phyloP scores from a whole-genome alignment of 2,797 vertebrate genomes.

The Vultur gryphus region DNA sequence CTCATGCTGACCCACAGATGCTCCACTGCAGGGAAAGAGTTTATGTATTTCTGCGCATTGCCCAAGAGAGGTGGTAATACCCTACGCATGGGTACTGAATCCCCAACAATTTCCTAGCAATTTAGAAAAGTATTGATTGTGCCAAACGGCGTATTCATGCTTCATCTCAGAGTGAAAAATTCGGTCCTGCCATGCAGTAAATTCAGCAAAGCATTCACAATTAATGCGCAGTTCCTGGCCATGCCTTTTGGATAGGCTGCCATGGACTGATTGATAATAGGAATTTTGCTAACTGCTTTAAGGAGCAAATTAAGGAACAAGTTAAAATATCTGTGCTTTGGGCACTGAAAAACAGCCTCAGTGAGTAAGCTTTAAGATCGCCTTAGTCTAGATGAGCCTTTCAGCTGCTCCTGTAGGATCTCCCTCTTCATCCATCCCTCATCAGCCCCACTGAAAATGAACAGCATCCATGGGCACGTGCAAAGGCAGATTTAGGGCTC shows the following conservation, averaged over 20 bases:
- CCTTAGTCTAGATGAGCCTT: not conserved
- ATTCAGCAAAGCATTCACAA: conserved; percentile 25
- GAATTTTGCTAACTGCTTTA: conserved; percentile 25
- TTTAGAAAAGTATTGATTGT: not conserved
- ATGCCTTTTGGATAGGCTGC: not conserved
- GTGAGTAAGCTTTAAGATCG: not conserved
- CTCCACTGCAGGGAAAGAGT: not conserved
- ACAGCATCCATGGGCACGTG: accelerated
- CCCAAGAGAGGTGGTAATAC: not conserved
- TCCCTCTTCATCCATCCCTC: not conserved
- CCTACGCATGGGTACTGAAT: not conserved
- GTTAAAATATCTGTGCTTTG: not conserved
- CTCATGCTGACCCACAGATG: not conserved
- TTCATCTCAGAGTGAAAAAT: conserved; percentile 34
- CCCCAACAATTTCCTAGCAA: not conserved
- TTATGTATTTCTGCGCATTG: accelerated
- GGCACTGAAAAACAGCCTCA: not conserved
- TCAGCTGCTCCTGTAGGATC: not conserved
- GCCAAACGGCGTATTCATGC: not conserved
- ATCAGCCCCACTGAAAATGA: not conserved
- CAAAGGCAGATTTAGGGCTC: not conserved
- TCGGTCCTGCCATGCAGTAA: not conserved
- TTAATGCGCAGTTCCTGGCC: not conserved
- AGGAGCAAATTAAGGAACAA: conserved; percentile 20
- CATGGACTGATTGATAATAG: not conserved